A percentile compares a stretch with the other conserved stretches of the same genome.
Evolutionary conservation across 2,797 vertebrate genomes (phyloP).

Genomic region (Paramormyrops hopkinsi): DNA sequence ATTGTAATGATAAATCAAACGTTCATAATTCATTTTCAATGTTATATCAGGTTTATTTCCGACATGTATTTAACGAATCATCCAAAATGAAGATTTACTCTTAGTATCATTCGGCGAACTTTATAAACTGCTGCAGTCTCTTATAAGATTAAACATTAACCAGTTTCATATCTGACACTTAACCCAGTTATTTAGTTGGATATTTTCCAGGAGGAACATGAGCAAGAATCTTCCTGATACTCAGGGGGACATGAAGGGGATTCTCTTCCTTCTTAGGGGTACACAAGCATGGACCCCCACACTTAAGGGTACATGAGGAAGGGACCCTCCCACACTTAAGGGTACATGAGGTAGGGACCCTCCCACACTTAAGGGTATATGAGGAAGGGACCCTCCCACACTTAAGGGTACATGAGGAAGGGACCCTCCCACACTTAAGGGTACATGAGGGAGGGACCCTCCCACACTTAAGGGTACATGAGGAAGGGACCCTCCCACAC

Average conservation of each 20-base stretch:
- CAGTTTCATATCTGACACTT: not conserved
- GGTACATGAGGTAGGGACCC: no score
- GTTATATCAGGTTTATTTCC: slow-evolving; percentile 2
- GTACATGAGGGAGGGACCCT: not conserved
- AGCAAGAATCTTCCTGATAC: not conserved
- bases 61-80: not conserved
- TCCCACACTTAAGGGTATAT: not conserved
- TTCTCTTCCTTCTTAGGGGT: not conserved
- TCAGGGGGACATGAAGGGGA: not conserved
- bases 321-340: not conserved
- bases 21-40: not conserved
- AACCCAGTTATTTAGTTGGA: slow-evolving; percentile 8
- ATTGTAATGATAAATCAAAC: slow-evolving; percentile 6
- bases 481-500: not conserved
- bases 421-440: not conserved
- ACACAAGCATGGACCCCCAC: not conserved
- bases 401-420: not conserved
- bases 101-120: not conserved
- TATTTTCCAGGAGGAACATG: not conserved
- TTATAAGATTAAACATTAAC: not conserved
- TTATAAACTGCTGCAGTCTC: not conserved
- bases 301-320: not conserved
- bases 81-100: not conserved
- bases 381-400: not conserved
- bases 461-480: not conserved